phyloP scores from a whole-genome alignment of 2,113 vertebrate species.

The Thryonomys swinderianus region DNA sequence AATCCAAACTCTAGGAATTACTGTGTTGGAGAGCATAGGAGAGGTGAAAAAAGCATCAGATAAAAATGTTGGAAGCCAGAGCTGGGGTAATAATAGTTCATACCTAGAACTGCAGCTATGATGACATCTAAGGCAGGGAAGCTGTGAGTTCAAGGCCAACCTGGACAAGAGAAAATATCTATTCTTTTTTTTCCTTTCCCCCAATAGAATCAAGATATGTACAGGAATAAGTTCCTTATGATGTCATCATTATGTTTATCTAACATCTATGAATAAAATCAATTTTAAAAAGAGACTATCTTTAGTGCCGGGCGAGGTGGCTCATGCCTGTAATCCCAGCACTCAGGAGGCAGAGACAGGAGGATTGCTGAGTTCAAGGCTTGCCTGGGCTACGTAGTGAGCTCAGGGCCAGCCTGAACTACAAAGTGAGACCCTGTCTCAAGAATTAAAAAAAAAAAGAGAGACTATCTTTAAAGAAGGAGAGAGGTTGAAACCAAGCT shows the following conservation, averaged over 20 bases:
- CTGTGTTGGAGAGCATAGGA: background rate
- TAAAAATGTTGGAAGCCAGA: slow-evolving; percentile 25
- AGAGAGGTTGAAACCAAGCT: background rate
- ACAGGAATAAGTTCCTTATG: background rate
- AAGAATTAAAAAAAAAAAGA: too few relatives aligned
- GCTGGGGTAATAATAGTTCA: background rate
- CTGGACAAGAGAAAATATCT: background rate
- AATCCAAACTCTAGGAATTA: background rate
- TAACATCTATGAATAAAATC: background rate
- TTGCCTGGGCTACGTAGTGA: too few relatives aligned
- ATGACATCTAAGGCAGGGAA: too few relatives aligned
- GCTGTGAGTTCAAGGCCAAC: background rate
- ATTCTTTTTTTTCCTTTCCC: background rate
- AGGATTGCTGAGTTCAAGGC: too few relatives aligned
- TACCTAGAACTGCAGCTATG: background rate
- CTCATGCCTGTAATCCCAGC: too few relatives aligned
- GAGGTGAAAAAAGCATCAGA: background rate
- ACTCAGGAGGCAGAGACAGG: too few relatives aligned
- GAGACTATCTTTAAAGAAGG: background rate
- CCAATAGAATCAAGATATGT: background rate
- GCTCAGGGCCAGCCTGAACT: too few relatives aligned
- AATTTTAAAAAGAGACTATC: background rate
- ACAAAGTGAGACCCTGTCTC: too few relatives aligned
- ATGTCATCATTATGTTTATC: background rate
- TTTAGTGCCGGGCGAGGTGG: too few relatives aligned